phyloP scores from a whole-genome alignment of 1,140 invertebrate species.

The Apis dorsata region DNA sequence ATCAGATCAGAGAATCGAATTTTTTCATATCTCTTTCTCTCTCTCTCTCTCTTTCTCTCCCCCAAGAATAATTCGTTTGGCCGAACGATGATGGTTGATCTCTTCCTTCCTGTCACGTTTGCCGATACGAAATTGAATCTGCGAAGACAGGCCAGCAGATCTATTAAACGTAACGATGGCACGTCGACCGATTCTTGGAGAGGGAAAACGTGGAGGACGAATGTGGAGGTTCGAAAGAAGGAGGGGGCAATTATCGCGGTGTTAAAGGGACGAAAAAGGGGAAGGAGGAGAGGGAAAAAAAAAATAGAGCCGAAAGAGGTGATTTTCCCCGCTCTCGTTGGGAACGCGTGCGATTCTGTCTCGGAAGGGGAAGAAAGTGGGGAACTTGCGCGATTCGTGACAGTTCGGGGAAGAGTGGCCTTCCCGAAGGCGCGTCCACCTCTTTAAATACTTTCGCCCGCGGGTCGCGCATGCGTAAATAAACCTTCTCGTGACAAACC shows the following conservation, averaged over 20 bases:
- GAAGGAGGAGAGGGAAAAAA: not conserved
- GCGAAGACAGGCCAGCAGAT: conserved; percentile 15
- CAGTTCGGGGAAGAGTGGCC: conserved; percentile 73
- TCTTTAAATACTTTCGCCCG: conserved; percentile 77
- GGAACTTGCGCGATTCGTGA: conserved; percentile 65
- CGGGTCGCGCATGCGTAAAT: conserved; percentile 66
- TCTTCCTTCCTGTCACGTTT: conserved; percentile 14
- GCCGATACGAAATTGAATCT: conserved; percentile 31
- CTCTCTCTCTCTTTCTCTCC: not conserved
- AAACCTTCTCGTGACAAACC: conserved; percentile 37
- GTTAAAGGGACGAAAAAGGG: conserved; percentile 6
- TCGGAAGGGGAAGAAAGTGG: conserved; percentile 47
- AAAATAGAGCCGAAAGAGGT: conserved; percentile 25
- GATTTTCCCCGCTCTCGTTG: conserved; percentile 34
- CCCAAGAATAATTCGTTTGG: not conserved
- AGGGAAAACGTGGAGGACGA: conserved; percentile 40
- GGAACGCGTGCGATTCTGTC: conserved; percentile 35
- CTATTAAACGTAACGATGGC: conserved; percentile 41
- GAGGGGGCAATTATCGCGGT: not conserved
- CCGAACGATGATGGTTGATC: not conserved
- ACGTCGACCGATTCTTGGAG: conserved; percentile 12
- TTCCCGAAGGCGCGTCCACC: conserved; percentile 70
- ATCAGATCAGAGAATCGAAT: not conserved
- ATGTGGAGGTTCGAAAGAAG: not conserved
- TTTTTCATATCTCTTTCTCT: not conserved